Evolutionary conservation across 2,888 invertebrate species (phyloP), one percentile per base, ranked within the genome.

Genomic region (Dolichopus griseipennis): DNA sequence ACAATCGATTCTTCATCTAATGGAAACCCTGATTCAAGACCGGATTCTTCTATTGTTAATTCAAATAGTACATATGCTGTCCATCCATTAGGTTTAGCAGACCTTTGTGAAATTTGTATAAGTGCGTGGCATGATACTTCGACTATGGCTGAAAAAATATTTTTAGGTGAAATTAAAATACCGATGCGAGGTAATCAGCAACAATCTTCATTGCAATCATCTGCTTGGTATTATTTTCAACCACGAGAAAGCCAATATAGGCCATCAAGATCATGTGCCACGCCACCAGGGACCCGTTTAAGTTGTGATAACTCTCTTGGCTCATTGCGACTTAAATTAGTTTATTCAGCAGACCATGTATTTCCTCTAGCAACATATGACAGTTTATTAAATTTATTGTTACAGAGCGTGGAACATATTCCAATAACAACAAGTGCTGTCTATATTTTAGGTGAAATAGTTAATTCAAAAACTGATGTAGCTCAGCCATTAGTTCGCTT

Each of bases 301-400:
- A 82, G 81, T 72, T 79, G 78, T 65, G 85, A 85, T 75, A 87
- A 86, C 71, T 84, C 88, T 27, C 85, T 93, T 70, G 95, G 95
- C 73, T 92, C 93, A 21, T 83, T 95, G 73, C 86, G 95, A 70
- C 86, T 95, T 68, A 90, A 92, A 78, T 87, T 95, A 72, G 90
- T 92, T 77, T 95, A 95, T 82, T 92, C 92, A 21, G 90, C 92
- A 64, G 95, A 95, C 83, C 89, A 92, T 81, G 94, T 95, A 67
- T 93, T 95, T 82, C 90, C 92, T 62, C 85, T 91, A 68, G 87
- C 88, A 74, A 90, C 90, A 75, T 95, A 95, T 78, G 87, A 90
- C 73, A 85, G 87, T 74, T 85, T 95, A 18, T 86, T 91, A 77
- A 87, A 89, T 78, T 83, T 95, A 68, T 84, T 95, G 70, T 83